phyloP scores from a whole-genome alignment of 2,797 vertebrate species.

The Sciurus carolinensis region DNA sequence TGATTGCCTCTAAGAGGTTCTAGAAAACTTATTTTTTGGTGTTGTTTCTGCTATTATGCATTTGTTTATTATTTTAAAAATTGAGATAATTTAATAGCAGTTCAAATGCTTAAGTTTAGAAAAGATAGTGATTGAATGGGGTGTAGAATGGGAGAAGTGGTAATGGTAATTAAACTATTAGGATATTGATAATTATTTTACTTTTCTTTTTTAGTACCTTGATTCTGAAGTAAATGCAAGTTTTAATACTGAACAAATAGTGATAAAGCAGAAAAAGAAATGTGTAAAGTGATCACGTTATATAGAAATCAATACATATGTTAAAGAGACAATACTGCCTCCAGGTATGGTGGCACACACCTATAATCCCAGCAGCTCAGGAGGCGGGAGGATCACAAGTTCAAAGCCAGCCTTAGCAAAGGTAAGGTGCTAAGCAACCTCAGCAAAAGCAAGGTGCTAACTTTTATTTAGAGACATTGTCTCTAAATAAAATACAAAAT shows the following conservation, averaged over 20 bases:
- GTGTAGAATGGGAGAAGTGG: rapidly evolving
- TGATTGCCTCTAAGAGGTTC: not conserved
- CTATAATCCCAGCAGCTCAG: too few species aligned
- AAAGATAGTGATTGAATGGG: not conserved
- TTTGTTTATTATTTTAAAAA: not conserved
- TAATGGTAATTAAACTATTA: not conserved
- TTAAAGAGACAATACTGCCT: not conserved
- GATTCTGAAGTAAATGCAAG: not conserved
- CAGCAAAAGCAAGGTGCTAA: too few species aligned
- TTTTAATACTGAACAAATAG: not conserved
- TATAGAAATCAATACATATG: not conserved
- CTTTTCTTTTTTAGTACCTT: not conserved
- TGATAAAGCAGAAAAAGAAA: not conserved
- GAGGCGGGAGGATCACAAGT: too few species aligned
- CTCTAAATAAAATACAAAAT: too few species aligned
- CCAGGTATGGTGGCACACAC: too few species aligned
- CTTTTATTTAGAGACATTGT: too few species aligned
- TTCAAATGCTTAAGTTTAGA: not conserved
- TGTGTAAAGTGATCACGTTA: not conserved
- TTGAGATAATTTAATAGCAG: not conserved
- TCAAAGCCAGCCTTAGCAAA: too few species aligned
- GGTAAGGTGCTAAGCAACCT: too few species aligned
- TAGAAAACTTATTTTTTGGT: not conserved
- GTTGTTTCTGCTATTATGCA: not conserved
- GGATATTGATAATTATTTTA: not conserved